Conservation (phyloP, 2,797 vertebrate genomes). For the Columba guinea region DNA sequence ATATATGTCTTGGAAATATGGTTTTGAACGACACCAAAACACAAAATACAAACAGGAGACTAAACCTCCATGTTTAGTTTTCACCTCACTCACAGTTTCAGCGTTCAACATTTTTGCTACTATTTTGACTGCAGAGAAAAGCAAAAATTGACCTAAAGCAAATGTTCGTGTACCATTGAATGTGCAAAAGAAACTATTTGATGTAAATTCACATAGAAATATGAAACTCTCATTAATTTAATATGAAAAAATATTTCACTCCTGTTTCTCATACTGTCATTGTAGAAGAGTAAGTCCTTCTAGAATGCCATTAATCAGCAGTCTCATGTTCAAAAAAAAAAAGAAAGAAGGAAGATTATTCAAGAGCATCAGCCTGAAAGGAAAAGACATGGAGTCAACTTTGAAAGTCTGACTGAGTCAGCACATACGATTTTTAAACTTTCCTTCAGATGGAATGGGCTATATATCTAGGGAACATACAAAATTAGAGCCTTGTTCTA, state of each 20-base stretch:
- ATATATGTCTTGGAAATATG: not conserved
- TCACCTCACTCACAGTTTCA: not conserved
- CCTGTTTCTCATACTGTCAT: not conserved
- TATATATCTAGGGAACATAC: not conserved
- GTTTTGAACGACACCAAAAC: not conserved
- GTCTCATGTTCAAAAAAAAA: fast-evolving
- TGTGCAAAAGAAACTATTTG: not conserved
- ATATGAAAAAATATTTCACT: not conserved
- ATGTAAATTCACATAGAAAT: not conserved
- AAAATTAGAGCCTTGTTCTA: not conserved
- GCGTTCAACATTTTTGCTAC: not conserved
- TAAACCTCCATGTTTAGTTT: not conserved
- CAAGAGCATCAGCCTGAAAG: not conserved
- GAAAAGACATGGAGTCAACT: not conserved
- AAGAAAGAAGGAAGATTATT: not conserved
- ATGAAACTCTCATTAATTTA: not conserved
- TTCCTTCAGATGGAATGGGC: not conserved
- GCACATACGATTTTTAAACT: not conserved
- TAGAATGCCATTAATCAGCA: not conserved
- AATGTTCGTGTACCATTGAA: not conserved
- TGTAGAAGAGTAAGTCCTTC: not conserved
- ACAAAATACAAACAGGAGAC: not conserved
- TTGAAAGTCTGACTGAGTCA: not conserved
- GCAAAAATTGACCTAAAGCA: not conserved
- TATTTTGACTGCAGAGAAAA: not conserved